phyloP scores from a whole-genome alignment of 2,888 invertebrate species.

The Andrena flavipes region DNA sequence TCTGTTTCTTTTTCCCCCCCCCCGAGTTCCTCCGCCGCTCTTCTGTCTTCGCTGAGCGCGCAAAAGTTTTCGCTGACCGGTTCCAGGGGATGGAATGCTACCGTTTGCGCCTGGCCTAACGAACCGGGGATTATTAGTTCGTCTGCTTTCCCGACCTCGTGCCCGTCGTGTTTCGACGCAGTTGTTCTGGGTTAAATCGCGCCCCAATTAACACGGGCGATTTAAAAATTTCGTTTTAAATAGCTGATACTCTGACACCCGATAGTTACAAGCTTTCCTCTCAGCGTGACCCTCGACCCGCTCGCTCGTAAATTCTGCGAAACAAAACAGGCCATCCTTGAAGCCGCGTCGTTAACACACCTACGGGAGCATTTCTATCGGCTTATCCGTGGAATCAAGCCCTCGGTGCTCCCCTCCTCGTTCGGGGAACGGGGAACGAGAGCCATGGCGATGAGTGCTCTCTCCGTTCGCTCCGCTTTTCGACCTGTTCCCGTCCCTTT shows the following conservation, averaged over 20 bases:
- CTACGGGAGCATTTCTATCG: constrained; percentile 3
- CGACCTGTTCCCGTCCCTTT: constrained; percentile 42
- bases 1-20: constrained; percentile 3
- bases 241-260: too few relatives aligned
- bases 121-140: constrained; percentile 26
- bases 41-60: constrained; percentile 43
- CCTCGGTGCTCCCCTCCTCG: neutral
- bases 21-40: constrained; percentile 6
- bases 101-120: constrained; percentile 36
- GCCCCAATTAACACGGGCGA: too few relatives aligned
- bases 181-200: too few relatives aligned
- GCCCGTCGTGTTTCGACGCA: too few relatives aligned
- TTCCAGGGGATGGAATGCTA: constrained; percentile 39
- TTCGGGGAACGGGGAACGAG: constrained; percentile 23
- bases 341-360: constrained; percentile 17
- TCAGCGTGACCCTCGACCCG: neutral
- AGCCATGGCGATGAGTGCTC: constrained; percentile 4
- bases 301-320: neutral
- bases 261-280: too few relatives aligned
- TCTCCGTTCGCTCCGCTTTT: constrained; percentile 36
- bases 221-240: too few relatives aligned
- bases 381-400: constrained; percentile 2
- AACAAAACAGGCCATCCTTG: neutral
- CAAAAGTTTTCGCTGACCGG: constrained; percentile 57
- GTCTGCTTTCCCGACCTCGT: too few relatives aligned